Evolutionary conservation across 2,113 vertebrate genomes (phyloP), one percentile per base, ranked within the genome.

Genomic region (Upupa epops): DNA sequence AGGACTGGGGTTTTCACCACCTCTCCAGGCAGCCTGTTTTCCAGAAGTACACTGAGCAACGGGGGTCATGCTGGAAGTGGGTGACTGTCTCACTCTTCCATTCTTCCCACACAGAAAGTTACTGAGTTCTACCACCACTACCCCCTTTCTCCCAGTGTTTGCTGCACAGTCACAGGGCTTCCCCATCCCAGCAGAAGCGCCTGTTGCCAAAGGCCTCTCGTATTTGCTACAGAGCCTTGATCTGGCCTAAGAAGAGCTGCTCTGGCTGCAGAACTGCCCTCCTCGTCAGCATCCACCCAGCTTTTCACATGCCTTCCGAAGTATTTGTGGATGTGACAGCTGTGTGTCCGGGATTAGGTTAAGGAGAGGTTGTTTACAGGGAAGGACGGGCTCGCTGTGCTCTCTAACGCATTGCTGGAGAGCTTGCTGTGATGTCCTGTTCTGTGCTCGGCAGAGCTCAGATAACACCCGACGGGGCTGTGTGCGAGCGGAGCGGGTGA

Each of bases 401-500:
- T 65, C 24, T 9, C 37, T 49, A 8, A 40, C 40, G 40, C 46
- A 6, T 17, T 78, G 73, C 59, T 81, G 80, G 42, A 58, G 54
- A 83, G 42, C 32, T 72, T 51, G 32, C 54, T 78, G 70, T 72
- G 29, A 66, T 40, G 29, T 92, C 86, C 90, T 92, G 63, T 92
- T 88, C 90, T 92, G 63, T 84, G 17, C 61, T 80, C 20, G 0
- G 15, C 25, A 20, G 46, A 77, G 69, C 72, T 91, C 73, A 81
- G 61, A 61, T 61, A 75, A 65, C 13, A 14, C 54, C 65, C 49
- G 60, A 40, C 1, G 4, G 58, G 36, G 46, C 71, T 7, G 22
- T 0, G 1, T 13, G 40, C 5, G 3, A 56, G 24, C 40, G 16
- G 83, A 66, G 64, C 13, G 52, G 46, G 52, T 0, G 1, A 9